Evolutionary conservation across 1,140 invertebrate genomes (phyloP).

Genomic region (Ostrea edulis): DNA sequence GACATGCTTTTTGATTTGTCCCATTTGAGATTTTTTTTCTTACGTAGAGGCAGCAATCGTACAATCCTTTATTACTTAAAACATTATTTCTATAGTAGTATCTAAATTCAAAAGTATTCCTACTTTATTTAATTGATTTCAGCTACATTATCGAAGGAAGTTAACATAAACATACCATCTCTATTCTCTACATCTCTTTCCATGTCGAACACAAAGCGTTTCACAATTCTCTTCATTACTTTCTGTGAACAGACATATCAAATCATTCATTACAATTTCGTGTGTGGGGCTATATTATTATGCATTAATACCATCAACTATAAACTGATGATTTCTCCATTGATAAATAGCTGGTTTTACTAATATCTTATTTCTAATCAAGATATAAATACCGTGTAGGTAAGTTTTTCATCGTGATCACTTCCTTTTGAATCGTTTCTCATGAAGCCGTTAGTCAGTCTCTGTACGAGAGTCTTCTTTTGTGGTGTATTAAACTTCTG

Average conservation of each 20-base stretch:
- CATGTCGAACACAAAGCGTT: slow-evolving; percentile 74
- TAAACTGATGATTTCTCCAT: too few relatives aligned
- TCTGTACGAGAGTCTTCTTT: neutral
- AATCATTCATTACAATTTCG: too few relatives aligned
- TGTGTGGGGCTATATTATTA: neutral
- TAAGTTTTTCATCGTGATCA: slow-evolving; percentile 26
- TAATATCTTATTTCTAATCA: too few relatives aligned
- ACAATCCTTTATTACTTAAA: too few relatives aligned
- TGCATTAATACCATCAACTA: neutral
- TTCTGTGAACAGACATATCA: slow-evolving; percentile 55
- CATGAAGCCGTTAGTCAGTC: slow-evolving; percentile 66
- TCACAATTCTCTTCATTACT: slow-evolving; percentile 74
- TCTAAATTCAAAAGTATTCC: too few relatives aligned
- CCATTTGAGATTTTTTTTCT: too few relatives aligned
- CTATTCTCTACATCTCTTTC: slow-evolving; percentile 69
- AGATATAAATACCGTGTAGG: neutral
- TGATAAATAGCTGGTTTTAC: too few relatives aligned
- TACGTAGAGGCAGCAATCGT: too few relatives aligned
- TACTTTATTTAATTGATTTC: too few relatives aligned
- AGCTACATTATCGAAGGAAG: too few relatives aligned
- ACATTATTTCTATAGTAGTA: too few relatives aligned
- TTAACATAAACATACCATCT: slow-evolving; percentile 62
- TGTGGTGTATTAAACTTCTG: neutral
- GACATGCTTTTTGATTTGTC: neutral
- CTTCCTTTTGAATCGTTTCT: slow-evolving; percentile 68